Evolutionary conservation across 2,113 vertebrate genomes (phyloP).

Genomic region (Sphaerodactylus townsendi): DNA sequence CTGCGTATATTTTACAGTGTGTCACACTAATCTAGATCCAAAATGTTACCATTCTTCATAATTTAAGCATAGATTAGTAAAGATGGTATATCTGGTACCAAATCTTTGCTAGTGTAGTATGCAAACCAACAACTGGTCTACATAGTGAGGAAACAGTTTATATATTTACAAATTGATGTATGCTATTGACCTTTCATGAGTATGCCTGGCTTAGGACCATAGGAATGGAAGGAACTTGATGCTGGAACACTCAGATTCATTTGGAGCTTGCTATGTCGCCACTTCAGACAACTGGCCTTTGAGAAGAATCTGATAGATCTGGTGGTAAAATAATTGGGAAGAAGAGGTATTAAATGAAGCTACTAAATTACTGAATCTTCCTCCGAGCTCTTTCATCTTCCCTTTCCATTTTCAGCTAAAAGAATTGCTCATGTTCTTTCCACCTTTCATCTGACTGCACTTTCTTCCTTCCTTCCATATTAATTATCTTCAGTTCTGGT

Average conservation of each 20-base stretch:
- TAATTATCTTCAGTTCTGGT: background rate
- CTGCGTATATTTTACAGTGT: background rate
- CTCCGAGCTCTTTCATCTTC: background rate
- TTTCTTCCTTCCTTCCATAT: background rate
- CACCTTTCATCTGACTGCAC: background rate
- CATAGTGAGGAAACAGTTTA: background rate
- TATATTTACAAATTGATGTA: background rate
- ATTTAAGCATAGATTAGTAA: background rate
- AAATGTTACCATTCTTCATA: background rate
- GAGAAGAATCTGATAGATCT: background rate
- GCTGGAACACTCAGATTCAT: background rate
- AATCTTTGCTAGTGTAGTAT: background rate
- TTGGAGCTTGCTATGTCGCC: background rate
- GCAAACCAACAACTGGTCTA: background rate
- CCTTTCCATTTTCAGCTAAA: background rate
- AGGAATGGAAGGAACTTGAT: background rate
- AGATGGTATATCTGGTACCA: background rate
- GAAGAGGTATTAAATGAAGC: background rate
- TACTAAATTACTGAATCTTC: background rate
- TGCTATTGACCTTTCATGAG: background rate
- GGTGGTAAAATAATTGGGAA: background rate
- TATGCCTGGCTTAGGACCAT: background rate
- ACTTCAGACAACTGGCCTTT: too few species aligned
- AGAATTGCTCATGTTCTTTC: background rate
- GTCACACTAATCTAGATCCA: background rate